phyloP scores from a whole-genome alignment of 2,113 vertebrate genomes.

The Gopherus evgoodei region DNA sequence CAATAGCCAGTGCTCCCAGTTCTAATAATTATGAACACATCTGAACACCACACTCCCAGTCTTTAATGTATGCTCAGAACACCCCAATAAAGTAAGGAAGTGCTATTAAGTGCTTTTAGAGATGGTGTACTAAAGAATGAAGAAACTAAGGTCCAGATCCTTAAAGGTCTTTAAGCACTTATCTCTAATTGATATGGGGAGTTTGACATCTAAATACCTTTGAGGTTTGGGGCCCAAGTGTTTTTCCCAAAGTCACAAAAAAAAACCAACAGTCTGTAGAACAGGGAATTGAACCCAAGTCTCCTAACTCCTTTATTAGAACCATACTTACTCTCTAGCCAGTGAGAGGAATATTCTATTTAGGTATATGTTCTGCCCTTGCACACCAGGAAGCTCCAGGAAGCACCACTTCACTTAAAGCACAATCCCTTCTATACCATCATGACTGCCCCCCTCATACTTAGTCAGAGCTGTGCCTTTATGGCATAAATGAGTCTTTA shows the following conservation, averaged over 20 bases:
- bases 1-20: too few species aligned
- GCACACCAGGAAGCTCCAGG: not conserved
- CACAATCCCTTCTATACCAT: not conserved
- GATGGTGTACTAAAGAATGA: not conserved
- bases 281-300: not conserved
- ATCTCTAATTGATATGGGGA: not conserved
- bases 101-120: not conserved
- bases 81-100: not conserved
- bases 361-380: not conserved
- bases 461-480: not conserved
- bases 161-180: not conserved
- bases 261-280: not conserved
- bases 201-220: not conserved
- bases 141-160: not conserved
- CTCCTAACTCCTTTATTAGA: not conserved
- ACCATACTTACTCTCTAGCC: not conserved
- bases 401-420: not conserved
- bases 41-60: not conserved
- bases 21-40: too few species aligned
- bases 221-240: not conserved
- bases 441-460: not conserved
- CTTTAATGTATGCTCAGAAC: not conserved
- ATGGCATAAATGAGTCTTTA: not conserved
- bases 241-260: not conserved
- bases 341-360: not conserved